A percentile compares a stretch with the other conserved stretches of the same genome.
These are phyloP conservation scores for Cydia fagiglandana DNA, from an alignment of 1,140 invertebrate genomes.

Conservation along the genomic window DNA sequence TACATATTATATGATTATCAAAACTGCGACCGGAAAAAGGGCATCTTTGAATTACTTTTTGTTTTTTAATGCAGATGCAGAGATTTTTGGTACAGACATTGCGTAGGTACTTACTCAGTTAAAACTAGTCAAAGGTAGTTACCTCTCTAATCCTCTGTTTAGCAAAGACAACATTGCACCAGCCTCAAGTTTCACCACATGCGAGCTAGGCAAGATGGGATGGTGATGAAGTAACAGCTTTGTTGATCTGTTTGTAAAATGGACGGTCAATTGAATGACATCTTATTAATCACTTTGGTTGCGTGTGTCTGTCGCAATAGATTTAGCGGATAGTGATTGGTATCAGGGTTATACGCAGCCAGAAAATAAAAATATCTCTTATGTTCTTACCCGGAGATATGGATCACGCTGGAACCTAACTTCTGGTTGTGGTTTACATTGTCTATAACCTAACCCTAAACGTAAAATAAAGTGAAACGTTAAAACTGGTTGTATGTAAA, in stretches of 20 bases:
- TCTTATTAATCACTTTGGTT: background rate
- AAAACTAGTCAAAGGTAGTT: too few relatives aligned
- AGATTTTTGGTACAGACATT: too few relatives aligned
- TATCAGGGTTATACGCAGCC: background rate
- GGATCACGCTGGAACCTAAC: too few relatives aligned
- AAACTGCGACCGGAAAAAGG: too few relatives aligned
- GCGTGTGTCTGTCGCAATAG: background rate
- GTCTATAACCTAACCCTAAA: too few relatives aligned
- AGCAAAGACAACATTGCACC: background rate
- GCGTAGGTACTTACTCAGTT: too few relatives aligned
- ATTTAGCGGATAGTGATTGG: background rate
- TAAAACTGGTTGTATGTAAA: too few relatives aligned
- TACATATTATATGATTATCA: too few relatives aligned
- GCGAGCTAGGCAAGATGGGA: background rate
- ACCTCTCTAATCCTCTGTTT: background rate
- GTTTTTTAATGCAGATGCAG: too few relatives aligned
- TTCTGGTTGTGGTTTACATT: too few relatives aligned
- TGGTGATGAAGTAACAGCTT: background rate
- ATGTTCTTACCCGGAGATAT: background rate
- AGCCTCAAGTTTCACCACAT: background rate
- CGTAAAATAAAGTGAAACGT: too few relatives aligned
- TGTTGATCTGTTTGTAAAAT: constrained; percentile 19
- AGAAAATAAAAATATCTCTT: background rate
- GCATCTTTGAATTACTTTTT: too few relatives aligned
- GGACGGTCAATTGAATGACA: constrained; percentile 9